phyloP scores from a whole-genome alignment of 1,140 invertebrate species.

The Bradysia coprophila region DNA sequence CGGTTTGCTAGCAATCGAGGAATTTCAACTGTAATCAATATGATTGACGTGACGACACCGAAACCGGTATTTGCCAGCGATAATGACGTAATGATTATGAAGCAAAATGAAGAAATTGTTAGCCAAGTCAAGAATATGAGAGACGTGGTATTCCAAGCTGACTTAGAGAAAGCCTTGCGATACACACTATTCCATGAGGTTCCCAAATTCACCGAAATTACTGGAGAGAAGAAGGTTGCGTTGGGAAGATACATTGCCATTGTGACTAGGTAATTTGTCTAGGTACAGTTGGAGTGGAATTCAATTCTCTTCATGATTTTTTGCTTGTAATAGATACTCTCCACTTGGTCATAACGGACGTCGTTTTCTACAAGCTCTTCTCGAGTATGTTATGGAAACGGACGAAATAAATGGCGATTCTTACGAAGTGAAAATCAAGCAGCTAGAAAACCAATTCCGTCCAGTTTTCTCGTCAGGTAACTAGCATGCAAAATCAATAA shows the following conservation, averaged over 20 bases:
- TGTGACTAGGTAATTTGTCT: conserved; percentile 26
- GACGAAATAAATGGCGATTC: neutral
- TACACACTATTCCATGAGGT: conserved; percentile 71
- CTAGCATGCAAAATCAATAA: too few species aligned
- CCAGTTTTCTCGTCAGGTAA: neutral
- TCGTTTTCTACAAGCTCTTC: conserved; percentile 37
- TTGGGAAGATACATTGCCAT: conserved; percentile 52
- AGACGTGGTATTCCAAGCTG: conserved; percentile 50
- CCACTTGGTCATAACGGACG: conserved; percentile 33
- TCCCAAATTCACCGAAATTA: conserved; percentile 40
- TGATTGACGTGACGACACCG: neutral
- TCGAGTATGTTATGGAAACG: neutral
- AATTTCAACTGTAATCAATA: neutral
- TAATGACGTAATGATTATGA: neutral
- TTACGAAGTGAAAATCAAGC: conserved; percentile 6
- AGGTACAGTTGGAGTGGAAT: too few species aligned
- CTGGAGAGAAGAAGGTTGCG: conserved; percentile 45
- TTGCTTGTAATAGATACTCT: neutral
- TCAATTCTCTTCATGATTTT: neutral
- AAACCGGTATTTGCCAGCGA: neutral
- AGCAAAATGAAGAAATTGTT: neutral
- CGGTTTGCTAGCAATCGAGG: neutral
- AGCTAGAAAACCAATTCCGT: conserved; percentile 10
- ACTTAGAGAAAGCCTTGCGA: conserved; percentile 66
- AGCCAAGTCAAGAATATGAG: neutral